A percentile compares a stretch with the other conserved stretches of the same genome.
phyloP scores from a whole-genome alignment of 1,140 invertebrate genomes.

The Solen grandis region DNA sequence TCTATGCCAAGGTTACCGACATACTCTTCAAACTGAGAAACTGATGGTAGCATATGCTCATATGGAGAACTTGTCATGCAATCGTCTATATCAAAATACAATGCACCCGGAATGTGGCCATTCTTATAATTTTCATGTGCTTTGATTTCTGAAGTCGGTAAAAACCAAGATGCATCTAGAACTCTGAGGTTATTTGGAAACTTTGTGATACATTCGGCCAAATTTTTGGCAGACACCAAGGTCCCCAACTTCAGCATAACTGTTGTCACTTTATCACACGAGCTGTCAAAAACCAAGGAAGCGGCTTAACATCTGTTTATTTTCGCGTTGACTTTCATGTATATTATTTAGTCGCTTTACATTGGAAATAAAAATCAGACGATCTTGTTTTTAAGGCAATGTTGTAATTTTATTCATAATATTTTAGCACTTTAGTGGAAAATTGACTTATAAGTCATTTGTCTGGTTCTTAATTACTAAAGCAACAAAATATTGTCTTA shows the following conservation, averaged over 20 bases:
- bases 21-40: slow-evolving; percentile 72
- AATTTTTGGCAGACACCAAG: slow-evolving; percentile 9
- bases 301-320: too few relatives aligned
- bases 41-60: slow-evolving; percentile 72
- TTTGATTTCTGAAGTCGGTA: slow-evolving; percentile 70
- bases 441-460: too few relatives aligned
- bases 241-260: slow-evolving; percentile 28
- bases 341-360: too few relatives aligned
- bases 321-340: too few relatives aligned
- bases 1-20: slow-evolving; percentile 76
- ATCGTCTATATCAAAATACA: slow-evolving; percentile 77
- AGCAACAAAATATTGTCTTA: too few relatives aligned
- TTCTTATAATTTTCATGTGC: slow-evolving; percentile 65
- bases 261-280: too few relatives aligned
- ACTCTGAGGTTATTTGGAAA: slow-evolving; percentile 60
- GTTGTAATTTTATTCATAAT: too few relatives aligned
- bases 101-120: slow-evolving; percentile 76
- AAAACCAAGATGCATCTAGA: slow-evolving; percentile 74
- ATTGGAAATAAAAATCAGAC: too few relatives aligned
- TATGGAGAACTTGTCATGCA: slow-evolving; percentile 63
- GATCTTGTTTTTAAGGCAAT: too few relatives aligned
- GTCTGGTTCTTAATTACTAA: too few relatives aligned
- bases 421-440: too few relatives aligned
- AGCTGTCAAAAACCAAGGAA: too few relatives aligned
- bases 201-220: slow-evolving; percentile 14